Percentiles rank a stretch among this genome's conserved stretches.
Evolutionary conservation across 2,113 vertebrate genomes (phyloP).

Genomic region (Laticauda laticaudata): DNA sequence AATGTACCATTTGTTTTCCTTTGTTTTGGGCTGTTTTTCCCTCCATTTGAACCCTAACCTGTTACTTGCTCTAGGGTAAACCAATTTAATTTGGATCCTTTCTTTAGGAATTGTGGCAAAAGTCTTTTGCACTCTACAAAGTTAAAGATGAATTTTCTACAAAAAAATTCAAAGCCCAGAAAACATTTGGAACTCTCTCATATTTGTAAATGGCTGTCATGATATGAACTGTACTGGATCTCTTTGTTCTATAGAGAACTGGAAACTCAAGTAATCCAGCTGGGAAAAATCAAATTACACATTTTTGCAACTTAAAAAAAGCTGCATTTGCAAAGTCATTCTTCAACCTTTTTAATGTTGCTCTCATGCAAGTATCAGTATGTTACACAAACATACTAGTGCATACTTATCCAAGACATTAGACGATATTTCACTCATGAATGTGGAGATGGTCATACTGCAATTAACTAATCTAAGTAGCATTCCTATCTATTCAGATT

Average conservation of each 20-base stretch:
- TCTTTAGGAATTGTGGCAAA: not conserved
- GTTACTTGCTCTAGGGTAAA: not conserved
- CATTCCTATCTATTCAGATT: not conserved
- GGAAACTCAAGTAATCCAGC: not conserved
- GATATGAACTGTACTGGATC: not conserved
- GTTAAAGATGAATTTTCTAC: not conserved
- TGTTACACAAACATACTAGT: not conserved
- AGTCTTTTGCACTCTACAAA: not conserved
- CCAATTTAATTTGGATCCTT: not conserved
- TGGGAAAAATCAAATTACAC: not conserved
- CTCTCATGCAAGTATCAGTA: not conserved
- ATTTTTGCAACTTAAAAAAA: not conserved
- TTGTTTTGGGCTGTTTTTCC: no score
- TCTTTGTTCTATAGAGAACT: not conserved
- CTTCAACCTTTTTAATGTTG: not conserved
- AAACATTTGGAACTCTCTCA: not conserved
- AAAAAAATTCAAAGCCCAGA: not conserved
- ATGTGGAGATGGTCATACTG: not conserved
- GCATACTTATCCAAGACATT: not conserved
- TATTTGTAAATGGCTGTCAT: not conserved
- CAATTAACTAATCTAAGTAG: not conserved
- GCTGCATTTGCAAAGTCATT: not conserved
- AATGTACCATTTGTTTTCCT: no score
- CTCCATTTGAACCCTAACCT: not conserved
- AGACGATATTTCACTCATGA: not conserved